Base-by-base conservation (phyloP, 2,888 invertebrate genomes). In the Synergus japonicus region DNA sequence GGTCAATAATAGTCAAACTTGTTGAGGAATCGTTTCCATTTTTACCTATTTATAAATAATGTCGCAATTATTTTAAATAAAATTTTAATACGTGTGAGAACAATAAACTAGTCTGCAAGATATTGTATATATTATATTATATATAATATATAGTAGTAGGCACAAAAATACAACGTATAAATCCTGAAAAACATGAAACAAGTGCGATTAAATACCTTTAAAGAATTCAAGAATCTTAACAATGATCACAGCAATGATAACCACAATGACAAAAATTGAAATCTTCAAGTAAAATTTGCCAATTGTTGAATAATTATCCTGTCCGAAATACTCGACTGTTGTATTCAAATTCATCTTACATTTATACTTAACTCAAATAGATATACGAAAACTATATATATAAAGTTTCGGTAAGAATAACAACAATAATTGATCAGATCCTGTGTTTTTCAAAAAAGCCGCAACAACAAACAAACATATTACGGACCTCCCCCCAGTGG, bases 131-230 rank as follows among this genome's bases (percentile, higher is more conserved):
- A 46, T 22, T 22, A 22, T 22, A 22, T 29, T 29, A 2, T 29
- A 29, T 29, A 1, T 29, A 1, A 29, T 29, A 29, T 29, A 29
- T 29, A 29, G 1, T 29, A 10, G 13, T 12, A 46, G 13, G 4
- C 10, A 46, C 46, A 13, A 46, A 46, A 46, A 46, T 46, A 13
- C 3, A 46, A 46, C 3, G 0, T n/a, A 60, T 64, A 12, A 64
- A 64, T 64, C 37, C 5, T 5, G 37, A 37, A 8, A 41, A 41
- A 65, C 41, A 37, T 65, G n/a, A 44, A 29, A 29, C 1, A 43
- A 43, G 18, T 66, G 43, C 8, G 7, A 41, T 65, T 41, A 66
- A 29, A 10, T 73, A 73, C 73, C 73, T 73, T 29, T 54, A 37
- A 73, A 29, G 15, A 54, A 54, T 15, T 5, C 4, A 22, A 73